Evolutionary conservation across 1,140 invertebrate species (phyloP), one percentile per base, ranked within the genome.

Genomic region (Spodoptera frugiperda): DNA sequence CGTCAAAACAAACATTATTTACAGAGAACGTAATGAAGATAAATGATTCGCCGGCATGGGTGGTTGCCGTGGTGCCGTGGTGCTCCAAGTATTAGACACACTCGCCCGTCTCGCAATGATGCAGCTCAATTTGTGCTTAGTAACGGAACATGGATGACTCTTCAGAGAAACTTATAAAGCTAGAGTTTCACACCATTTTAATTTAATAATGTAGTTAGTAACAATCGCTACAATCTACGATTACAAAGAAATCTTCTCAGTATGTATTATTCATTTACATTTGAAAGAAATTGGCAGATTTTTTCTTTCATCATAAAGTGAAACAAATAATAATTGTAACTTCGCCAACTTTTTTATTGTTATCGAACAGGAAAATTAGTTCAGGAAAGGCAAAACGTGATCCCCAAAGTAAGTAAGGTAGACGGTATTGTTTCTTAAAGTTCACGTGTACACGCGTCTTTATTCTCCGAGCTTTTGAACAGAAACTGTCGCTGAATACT

Each of bases 391-490:
- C 46, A 54, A 48, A 30, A 59, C 54, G 75, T 77, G 65, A 48
- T 70, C 11, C 46, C n/a, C 67, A 70, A 59, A 77, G 15, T 17
- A 67, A 70, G 51, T 48, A 51, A 59, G 25, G 51, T 54, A 33
- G 53, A 59, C 33, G 30, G 53, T 46, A 72, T 72, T 57, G 68
- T 72, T 39, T 46, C 30, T 57, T 46, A 72, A 57, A 39, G 53
- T 72, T 53, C 17, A 19, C 30, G 33, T 72, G 44, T 57, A 14
- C 25, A 10, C 30, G 67, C 57, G 49, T 77, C 70, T 65, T 73
- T 65, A 73, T 72, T 78, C 68, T 54, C 57, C 11, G 19, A 61
- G 25, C 65, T 71, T 71, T 77, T 67, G 30, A 63, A 77, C 44
- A 10, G 61, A 77, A 48, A 33, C 53, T 21, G 46, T 39, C 25